Evolutionary conservation across 1,140 invertebrate genomes (phyloP).

Genomic region (Caenorhabditis tropicalis): DNA sequence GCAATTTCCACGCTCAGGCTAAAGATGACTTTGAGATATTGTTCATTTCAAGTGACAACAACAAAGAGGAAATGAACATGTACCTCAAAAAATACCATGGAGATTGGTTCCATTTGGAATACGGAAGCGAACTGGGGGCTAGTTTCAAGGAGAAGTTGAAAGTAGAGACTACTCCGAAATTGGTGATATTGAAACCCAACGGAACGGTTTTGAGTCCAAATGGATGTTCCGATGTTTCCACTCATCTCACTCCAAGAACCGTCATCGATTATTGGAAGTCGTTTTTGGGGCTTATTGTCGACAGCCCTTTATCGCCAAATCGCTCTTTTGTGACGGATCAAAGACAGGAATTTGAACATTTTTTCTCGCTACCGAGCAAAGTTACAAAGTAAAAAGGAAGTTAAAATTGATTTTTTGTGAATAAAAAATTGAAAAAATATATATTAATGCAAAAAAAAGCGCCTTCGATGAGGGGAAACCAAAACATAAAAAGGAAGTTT

Average conservation of each 20-base stretch:
- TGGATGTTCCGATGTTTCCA: constrained; percentile 62
- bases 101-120: constrained; percentile 62
- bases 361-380: too few relatives aligned
- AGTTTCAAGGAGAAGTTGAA: constrained; percentile 3
- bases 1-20: constrained; percentile 65
- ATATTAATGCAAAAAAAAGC: too few relatives aligned
- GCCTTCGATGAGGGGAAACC: too few relatives aligned
- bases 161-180: constrained; percentile 65
- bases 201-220: constrained; percentile 63
- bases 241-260: background rate
- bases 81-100: constrained; percentile 66
- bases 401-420: too few relatives aligned
- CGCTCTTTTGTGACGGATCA: too few relatives aligned
- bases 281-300: too few relatives aligned
- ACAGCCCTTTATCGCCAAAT: too few relatives aligned
- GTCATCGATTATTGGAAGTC: background rate
- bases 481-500: too few relatives aligned
- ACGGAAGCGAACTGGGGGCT: background rate
- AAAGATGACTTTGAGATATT: constrained; percentile 69
- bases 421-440: too few relatives aligned
- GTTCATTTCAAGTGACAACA: constrained; percentile 64
- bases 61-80: constrained; percentile 62
- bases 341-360: too few relatives aligned
- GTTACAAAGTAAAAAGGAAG: too few relatives aligned
- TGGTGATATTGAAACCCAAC: constrained; percentile 69